phyloP scores from a whole-genome alignment of 2,888 invertebrate genomes.

The Drosophila formosana region DNA sequence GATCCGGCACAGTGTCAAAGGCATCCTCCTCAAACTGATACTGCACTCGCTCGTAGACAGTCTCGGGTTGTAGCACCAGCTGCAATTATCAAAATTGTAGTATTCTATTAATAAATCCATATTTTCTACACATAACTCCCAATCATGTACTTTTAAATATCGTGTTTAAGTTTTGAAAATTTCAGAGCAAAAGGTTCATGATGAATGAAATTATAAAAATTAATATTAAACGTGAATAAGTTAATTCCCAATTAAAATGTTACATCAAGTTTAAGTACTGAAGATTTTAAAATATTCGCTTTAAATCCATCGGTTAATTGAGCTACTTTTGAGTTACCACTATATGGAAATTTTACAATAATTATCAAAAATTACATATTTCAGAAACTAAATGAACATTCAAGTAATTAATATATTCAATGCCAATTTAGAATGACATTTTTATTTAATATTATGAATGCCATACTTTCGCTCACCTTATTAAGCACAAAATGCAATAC shows the following conservation, averaged over 20 bases:
- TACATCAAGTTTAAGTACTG: neutral
- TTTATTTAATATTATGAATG: neutral
- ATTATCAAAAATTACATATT: too few relatives aligned
- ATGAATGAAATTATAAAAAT: neutral
- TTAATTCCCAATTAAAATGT: too few relatives aligned
- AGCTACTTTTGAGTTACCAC: too few relatives aligned
- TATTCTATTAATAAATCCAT: neutral
- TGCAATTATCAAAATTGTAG: conserved; percentile 76
- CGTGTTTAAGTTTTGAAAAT: neutral
- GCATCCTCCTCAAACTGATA: conserved; percentile 97
- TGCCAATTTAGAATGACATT: too few relatives aligned
- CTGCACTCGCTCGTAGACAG: conserved; percentile 95
- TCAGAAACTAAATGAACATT: too few relatives aligned
- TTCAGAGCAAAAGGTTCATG: neutral
- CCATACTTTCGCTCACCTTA: conserved; percentile 87
- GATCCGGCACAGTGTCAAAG: conserved; percentile 96
- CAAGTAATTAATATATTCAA: neutral
- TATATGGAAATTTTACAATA: too few relatives aligned
- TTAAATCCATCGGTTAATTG: too few relatives aligned
- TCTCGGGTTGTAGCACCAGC: conserved; percentile 94
- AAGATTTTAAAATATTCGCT: neutral
- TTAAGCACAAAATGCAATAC: conserved; percentile 97
- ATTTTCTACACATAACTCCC: neutral
- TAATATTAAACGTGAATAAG: too few relatives aligned
- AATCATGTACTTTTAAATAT: neutral